Base-by-base conservation (phyloP, 30 jellyfish, hydroid and myxozoan species). In the Turritopsis dohrnii region DNA sequence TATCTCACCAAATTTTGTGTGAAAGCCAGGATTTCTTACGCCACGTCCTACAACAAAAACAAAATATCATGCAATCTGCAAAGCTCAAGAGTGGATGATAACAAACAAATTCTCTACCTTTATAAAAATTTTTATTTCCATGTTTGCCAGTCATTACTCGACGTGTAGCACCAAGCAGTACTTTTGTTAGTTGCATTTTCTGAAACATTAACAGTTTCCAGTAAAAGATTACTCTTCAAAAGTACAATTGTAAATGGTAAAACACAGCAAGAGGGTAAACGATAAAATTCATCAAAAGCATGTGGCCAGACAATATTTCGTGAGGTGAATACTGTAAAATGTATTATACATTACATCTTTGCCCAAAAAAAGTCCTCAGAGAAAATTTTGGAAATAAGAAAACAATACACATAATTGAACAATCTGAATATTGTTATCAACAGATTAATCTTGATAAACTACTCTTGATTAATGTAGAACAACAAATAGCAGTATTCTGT, bases 131-230 rank as follows among this genome's bases (percentile, higher is more conserved):
- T 69, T 93, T 93, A 84, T 93, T 93, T 71, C 98, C 98, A 60
- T 80, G 88, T 75, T 93, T 93, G 17, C 96, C 89, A 0, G 98
- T 93, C 96, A 93, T 88, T 54, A 93, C 96, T 30, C 98, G 88
- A 75, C 98, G 79, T 23, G 95, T 93, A 18, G 96, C 98, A 65
- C 98, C 98, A 26, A 85, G 72, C 16, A 93, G 84, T 24, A 89
- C n/a, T 65, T 90, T 82, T 5, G 96, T 93, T 16, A 93, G 79
- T 83, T 85, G 96, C 98, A 93, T 93, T 69, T 23, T 69, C 60
- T 41, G 60, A 41, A 41, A 41, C 13, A 41, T 41, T 41, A 41
- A 41, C 13, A 5, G 13, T 41, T 41, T 41, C 5, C 60, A 41
- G 60, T 41, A 41, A 3, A 41, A 5, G 9, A 3, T 13, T 3